Conservation (phyloP, 2,113 vertebrate species). For the Charadrius vociferus region DNA sequence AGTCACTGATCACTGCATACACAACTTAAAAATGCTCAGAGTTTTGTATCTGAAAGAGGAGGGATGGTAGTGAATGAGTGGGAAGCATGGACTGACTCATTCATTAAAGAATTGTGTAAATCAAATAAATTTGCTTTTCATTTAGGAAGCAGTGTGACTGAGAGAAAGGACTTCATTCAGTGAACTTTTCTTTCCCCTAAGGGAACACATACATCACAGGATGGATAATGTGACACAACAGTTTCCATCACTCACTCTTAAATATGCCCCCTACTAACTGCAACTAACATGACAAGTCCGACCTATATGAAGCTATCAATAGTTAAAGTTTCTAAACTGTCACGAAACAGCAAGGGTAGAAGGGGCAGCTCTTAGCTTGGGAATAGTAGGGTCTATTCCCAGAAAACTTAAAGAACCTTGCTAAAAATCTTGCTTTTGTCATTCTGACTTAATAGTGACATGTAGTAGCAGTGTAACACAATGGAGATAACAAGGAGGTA, state of each 20-base stretch:
- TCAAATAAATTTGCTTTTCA: neutral
- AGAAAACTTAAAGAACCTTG: neutral
- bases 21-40: neutral
- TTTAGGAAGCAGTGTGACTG: neutral
- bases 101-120: neutral
- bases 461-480: neutral
- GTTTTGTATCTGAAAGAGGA: neutral
- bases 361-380: neutral
- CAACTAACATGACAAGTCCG: neutral
- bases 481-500: neutral
- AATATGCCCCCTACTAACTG: neutral
- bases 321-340: neutral
- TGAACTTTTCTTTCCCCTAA: neutral
- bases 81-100: neutral
- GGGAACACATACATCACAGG: neutral
- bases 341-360: neutral
- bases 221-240: neutral
- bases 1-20: neutral
- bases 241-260: neutral
- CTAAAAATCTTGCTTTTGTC: neutral
- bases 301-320: neutral
- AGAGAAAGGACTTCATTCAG: neutral
- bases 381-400: neutral
- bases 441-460: neutral
- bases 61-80: neutral